Percentiles rank a stretch among this genome's conserved stretches.
phyloP scores from a whole-genome alignment of 2,797 vertebrate species.

The Pseudochirops corinnae region DNA sequence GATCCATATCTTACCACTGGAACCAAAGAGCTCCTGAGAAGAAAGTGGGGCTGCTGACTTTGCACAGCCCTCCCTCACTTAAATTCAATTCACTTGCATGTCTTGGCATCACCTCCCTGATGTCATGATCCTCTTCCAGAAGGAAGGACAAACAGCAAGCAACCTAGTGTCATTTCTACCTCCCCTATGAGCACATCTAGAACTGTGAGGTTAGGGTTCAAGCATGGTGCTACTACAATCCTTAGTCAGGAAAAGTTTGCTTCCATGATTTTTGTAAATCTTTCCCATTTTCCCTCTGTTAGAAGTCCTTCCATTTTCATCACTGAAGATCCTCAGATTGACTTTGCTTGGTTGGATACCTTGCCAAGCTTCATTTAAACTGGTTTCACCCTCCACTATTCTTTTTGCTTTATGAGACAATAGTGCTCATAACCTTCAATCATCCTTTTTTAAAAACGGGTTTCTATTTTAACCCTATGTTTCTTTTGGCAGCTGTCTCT shows the following conservation, averaged over 20 bases:
- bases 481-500: not conserved
- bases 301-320: not conserved
- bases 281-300: not conserved
- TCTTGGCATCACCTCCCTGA: too few relatives aligned
- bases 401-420: not conserved
- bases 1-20: too few relatives aligned
- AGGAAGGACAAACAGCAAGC: too few relatives aligned
- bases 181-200: not conserved
- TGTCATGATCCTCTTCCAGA: too few relatives aligned
- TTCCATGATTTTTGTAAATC: not conserved
- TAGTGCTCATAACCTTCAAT: not conserved
- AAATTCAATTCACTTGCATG: too few relatives aligned
- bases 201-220: not conserved
- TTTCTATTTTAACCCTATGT: constrained; percentile 3
- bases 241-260: not conserved
- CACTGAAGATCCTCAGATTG: not conserved
- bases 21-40: too few relatives aligned
- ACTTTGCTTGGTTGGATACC: not conserved
- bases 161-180: not conserved
- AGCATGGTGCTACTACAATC: not conserved
- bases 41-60: too few relatives aligned
- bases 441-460: not conserved
- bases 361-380: not conserved
- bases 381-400: not conserved
- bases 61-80: too few relatives aligned